A percentile compares a stretch with the other conserved stretches of the same genome.
phyloP scores from a whole-genome alignment of 23 tunicate species.

The Trididemnum clinides region DNA sequence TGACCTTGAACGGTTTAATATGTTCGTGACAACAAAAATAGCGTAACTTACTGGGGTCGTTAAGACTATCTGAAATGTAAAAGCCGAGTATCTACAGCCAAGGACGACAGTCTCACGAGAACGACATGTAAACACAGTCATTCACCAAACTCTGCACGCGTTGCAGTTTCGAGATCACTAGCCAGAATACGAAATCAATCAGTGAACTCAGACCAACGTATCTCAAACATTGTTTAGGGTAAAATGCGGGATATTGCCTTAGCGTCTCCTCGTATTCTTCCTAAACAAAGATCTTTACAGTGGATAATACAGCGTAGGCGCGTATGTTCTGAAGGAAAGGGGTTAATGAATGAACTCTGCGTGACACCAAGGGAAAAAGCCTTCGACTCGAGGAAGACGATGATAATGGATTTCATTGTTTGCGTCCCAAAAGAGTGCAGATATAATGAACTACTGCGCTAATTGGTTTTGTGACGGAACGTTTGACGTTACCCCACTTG shows the following conservation, averaged over 20 bases:
- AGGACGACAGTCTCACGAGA: slow-evolving; percentile 29
- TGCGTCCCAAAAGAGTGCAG: too few relatives aligned
- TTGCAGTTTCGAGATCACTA: slow-evolving; percentile 16
- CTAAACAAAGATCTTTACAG: slow-evolving; percentile 1
- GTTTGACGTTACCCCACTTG: slow-evolving; percentile 25
- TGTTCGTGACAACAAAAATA: slow-evolving; percentile 24
- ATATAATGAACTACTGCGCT: too few relatives aligned
- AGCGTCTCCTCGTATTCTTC: not conserved
- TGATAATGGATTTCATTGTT: too few relatives aligned
- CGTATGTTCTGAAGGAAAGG: not conserved
- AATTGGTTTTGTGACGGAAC: slow-evolving; percentile 35
- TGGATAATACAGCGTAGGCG: slow-evolving; percentile 13
- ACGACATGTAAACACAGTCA: slow-evolving; percentile 15
- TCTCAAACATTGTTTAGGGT: slow-evolving; percentile 11
- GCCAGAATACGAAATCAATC: slow-evolving; percentile 22
- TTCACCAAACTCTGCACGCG: slow-evolving; percentile 28
- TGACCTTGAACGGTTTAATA: slow-evolving; percentile 26
- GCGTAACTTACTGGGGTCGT: slow-evolving; percentile 21
- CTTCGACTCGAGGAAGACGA: not conserved
- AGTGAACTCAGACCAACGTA: slow-evolving; percentile 13
- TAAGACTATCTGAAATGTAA: slow-evolving; percentile 9
- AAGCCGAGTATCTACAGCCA: slow-evolving; percentile 22
- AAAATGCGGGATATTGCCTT: slow-evolving; percentile 17
- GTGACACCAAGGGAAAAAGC: slow-evolving; percentile 15
- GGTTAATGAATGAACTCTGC: not conserved